Evolutionary conservation across 2,888 invertebrate species (phyloP).

Genomic region (Galeruca laticollis): DNA sequence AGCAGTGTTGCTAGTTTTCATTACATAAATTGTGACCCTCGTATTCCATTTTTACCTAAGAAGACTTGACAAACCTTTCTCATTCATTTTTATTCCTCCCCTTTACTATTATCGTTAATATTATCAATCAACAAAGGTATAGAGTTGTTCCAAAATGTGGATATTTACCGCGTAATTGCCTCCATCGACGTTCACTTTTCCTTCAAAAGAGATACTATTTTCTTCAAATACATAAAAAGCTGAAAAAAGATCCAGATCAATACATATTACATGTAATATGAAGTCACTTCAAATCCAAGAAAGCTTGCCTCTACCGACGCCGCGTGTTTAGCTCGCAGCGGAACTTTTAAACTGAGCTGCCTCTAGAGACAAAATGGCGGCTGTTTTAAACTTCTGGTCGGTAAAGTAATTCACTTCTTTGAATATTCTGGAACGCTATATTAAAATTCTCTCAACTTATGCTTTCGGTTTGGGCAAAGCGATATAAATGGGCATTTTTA

Average conservation of each 20-base stretch:
- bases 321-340: constrained; percentile 56
- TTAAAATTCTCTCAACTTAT: constrained; percentile 56
- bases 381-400: constrained; percentile 46
- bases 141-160: no score
- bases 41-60: no score
- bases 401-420: constrained; percentile 61
- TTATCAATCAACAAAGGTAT: no score
- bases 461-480: constrained; percentile 52
- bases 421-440: constrained; percentile 60
- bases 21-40: no score
- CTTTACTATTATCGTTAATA: no score
- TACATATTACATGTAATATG: constrained; percentile 62
- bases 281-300: constrained; percentile 48
- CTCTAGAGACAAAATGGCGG: constrained; percentile 65
- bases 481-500: constrained; percentile 64
- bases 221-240: constrained; percentile 16
- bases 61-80: no score
- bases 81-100: no score
- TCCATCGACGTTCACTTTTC: background rate
- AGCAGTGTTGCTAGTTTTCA: no score
- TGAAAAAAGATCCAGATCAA: constrained; percentile 53
- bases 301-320: constrained; percentile 30
- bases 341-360: constrained; percentile 64
- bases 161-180: no score
- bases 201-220: background rate